These are phyloP conservation scores for Rhopalosiphum nymphaeae DNA, from an alignment of 2,888 invertebrate species.

Conservation along the genomic window DNA sequence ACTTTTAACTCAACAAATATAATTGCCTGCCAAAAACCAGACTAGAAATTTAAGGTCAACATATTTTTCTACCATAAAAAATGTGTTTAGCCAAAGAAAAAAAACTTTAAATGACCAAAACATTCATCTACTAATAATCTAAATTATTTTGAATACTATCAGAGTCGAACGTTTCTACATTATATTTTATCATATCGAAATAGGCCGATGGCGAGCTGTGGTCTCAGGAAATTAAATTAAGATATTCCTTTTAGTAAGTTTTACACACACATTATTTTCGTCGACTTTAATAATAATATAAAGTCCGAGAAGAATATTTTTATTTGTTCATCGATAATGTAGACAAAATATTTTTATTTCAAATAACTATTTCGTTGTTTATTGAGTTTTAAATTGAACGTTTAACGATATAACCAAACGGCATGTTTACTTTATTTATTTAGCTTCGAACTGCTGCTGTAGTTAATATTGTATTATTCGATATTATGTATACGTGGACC, in stretches of 20 bases:
- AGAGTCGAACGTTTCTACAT: background rate
- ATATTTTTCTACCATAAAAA: background rate
- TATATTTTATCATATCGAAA: background rate
- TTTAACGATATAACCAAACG: background rate
- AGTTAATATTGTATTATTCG: background rate
- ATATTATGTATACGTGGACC: background rate
- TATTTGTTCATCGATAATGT: background rate
- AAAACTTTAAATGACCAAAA: background rate
- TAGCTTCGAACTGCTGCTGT: background rate
- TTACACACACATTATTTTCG: background rate
- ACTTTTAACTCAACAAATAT: background rate
- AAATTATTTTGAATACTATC: background rate
- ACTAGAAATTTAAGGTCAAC: background rate
- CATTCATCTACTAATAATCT: background rate
- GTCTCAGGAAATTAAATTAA: background rate
- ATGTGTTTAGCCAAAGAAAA: background rate
- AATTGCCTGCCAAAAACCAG: background rate
- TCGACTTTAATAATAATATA: background rate
- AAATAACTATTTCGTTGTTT: background rate
- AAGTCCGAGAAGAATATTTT: background rate
- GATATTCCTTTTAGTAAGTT: background rate
- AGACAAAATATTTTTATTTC: background rate
- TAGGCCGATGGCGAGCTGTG: background rate
- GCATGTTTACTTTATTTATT: background rate
- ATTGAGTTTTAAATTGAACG: background rate